Evolutionary conservation across 2,888 invertebrate genomes (phyloP).

Genomic region (Lymantria dispar): DNA sequence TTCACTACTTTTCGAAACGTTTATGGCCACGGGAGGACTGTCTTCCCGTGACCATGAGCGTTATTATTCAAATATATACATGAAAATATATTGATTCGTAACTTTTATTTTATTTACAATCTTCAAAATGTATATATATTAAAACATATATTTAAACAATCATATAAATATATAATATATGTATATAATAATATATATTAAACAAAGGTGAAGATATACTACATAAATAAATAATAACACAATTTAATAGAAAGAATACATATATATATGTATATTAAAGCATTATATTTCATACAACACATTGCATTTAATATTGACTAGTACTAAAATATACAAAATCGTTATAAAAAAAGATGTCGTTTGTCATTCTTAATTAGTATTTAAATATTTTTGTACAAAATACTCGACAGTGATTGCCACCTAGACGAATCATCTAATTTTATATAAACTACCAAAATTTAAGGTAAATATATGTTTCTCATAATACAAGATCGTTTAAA

Average conservation of each 20-base stretch:
- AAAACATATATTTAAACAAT: no score
- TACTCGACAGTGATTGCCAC: slow-evolving; percentile 7
- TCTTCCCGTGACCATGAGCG: no score
- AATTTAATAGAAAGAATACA: slow-evolving; percentile 9
- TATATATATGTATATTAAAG: slow-evolving; percentile 29
- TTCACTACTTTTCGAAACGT: no score
- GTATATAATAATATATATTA: slow-evolving; percentile 21
- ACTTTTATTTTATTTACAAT: no score
- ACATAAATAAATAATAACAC: slow-evolving; percentile 20
- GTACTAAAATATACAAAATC: slow-evolving; percentile 46
- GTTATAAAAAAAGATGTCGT: slow-evolving; percentile 21
- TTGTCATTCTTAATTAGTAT: slow-evolving; percentile 20
- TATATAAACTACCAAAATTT: no score
- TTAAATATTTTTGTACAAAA: slow-evolving; percentile 32
- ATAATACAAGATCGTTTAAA: no score
- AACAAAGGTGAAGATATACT: no score
- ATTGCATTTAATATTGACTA: slow-evolving; percentile 51
- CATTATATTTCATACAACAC: slow-evolving; percentile 24
- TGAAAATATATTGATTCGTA: no score
- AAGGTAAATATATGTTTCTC: no score
- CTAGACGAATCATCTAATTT: slow-evolving; percentile 3
- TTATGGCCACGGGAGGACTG: no score
- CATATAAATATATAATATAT: slow-evolving; percentile 15
- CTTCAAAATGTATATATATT: no score
- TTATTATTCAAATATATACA: no score